A percentile compares a stretch with the other conserved stretches of the same genome.
Conservation (phyloP, 2,113 vertebrate species). For the Heterocephalus glaber region DNA sequence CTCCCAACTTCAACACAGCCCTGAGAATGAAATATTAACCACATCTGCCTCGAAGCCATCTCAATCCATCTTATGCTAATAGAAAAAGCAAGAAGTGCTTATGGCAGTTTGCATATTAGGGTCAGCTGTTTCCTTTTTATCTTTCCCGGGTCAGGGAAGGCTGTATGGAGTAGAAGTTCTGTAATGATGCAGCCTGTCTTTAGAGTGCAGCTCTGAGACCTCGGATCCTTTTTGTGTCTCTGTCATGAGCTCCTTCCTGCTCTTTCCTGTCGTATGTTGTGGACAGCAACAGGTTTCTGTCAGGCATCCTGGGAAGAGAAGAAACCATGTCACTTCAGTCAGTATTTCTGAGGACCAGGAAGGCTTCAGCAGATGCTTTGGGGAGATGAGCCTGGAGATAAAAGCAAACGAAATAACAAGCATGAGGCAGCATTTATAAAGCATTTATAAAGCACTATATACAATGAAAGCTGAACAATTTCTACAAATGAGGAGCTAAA, state of each 20-base stretch:
- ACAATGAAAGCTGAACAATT: constrained; percentile 8
- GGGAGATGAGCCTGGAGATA: not conserved
- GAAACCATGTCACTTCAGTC: not conserved
- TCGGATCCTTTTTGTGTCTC: not conserved
- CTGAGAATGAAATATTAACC: constrained; percentile 42
- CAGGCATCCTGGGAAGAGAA: not conserved
- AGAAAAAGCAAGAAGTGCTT: not conserved
- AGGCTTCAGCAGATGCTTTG: not conserved
- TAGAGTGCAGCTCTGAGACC: not conserved
- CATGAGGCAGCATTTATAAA: not conserved
- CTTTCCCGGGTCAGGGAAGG: not conserved
- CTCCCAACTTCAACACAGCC: not conserved
- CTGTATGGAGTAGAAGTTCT: not conserved
- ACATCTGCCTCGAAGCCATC: not conserved
- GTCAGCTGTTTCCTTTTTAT: not conserved
- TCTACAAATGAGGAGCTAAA: not conserved
- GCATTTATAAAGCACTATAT: not conserved
- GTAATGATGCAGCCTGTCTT: not conserved
- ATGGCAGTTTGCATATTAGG: not conserved
- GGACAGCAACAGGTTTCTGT: not conserved
- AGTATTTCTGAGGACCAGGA: not conserved
- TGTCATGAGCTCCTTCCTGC: not conserved
- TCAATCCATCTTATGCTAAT: not conserved
- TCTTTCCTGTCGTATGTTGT: not conserved
- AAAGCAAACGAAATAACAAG: not conserved